Evolutionary conservation across 2,797 vertebrate species (phyloP), one percentile per base, ranked within the genome.

Genomic region (Sardinella longiceps): DNA sequence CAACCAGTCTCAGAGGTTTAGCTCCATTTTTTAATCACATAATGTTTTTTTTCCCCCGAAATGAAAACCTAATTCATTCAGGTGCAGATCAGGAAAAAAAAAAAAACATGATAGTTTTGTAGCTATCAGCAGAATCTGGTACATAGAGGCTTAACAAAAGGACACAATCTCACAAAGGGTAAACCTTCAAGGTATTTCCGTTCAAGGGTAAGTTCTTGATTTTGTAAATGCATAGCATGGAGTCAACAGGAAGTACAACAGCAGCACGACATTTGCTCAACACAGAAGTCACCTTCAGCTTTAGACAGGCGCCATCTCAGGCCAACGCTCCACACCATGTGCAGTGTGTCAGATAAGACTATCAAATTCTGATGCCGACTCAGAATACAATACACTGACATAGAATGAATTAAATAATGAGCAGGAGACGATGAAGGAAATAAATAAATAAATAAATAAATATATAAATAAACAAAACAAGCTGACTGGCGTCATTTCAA

Each of bases 291-390:
- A 74, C 30, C 33, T 74, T 74, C 66, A 74, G 30, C 66, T 74
- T 74, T 33, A 74, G 18, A 74, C 14, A 37, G 14, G 11, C 14
- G 14, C 66, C 66, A 74, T 18, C 30, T 37, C 66, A 74, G 5
- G 33, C 66, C 66, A 74, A 2, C 30, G 4, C 30, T 15, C 66
- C 30, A 74, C 66, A 18, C 66, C 33, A 18, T 5, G 30, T 28
- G 30, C 66, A 15, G 33, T 20, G 33, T 18, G 66, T 39, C 66
- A 37, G 66, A 74, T 74, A 39, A 74, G 33, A 74, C 66, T 74
- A 74, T 74, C 66, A 74, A 74, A 74, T 74, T 74, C 66, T 74
- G 66, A 74, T 74, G 66, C 18, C 14, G 66, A 74, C 66, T 74
- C 30, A 20, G 66, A 74, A 74, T 74, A 74, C 66, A 74, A 74